These are phyloP conservation scores for Parapsyche elsis DNA, from an alignment of 1,140 invertebrate species.

Conservation along the genomic window DNA sequence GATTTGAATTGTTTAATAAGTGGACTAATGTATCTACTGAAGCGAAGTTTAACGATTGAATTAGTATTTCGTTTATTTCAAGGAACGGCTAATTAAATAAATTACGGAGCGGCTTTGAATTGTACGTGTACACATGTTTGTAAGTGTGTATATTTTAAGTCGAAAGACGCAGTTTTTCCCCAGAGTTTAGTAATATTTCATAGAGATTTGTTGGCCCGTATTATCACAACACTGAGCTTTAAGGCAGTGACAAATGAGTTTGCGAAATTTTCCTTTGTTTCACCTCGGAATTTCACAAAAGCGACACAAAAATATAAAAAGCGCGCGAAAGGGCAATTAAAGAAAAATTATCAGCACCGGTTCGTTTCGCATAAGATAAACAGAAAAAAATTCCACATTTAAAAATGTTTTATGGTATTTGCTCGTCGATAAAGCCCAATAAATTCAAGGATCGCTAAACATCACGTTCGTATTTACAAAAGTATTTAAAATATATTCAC, in stretches of 20 bases:
- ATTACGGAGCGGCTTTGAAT: too few species aligned
- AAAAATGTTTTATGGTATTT: slow-evolving; percentile 19
- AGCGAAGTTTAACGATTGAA: background rate
- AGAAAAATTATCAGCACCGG: slow-evolving; percentile 13
- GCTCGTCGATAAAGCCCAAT: slow-evolving; percentile 13
- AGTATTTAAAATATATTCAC: too few species aligned
- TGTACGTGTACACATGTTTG: slow-evolving; percentile 22
- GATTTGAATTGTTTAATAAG: too few species aligned
- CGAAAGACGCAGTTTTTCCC: slow-evolving; percentile 36
- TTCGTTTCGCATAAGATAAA: background rate
- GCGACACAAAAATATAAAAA: background rate
- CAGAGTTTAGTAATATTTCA: slow-evolving; percentile 23
- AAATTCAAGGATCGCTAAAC: slow-evolving; percentile 9
- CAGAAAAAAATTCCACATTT: background rate
- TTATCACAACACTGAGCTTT: slow-evolving; percentile 26
- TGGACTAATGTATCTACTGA: too few species aligned
- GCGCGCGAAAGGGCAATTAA: background rate
- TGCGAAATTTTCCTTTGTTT: slow-evolving; percentile 30
- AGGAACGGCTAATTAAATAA: background rate
- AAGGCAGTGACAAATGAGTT: slow-evolving; percentile 29
- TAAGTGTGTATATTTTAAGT: slow-evolving; percentile 4
- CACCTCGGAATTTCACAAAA: background rate
- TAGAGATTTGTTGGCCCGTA: slow-evolving; percentile 30
- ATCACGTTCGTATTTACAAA: background rate
- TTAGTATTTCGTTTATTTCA: background rate